These are phyloP conservation scores for Trissoscelio sp. DNA, from an alignment of 2,888 invertebrate genomes.

Conservation along the genomic window DNA sequence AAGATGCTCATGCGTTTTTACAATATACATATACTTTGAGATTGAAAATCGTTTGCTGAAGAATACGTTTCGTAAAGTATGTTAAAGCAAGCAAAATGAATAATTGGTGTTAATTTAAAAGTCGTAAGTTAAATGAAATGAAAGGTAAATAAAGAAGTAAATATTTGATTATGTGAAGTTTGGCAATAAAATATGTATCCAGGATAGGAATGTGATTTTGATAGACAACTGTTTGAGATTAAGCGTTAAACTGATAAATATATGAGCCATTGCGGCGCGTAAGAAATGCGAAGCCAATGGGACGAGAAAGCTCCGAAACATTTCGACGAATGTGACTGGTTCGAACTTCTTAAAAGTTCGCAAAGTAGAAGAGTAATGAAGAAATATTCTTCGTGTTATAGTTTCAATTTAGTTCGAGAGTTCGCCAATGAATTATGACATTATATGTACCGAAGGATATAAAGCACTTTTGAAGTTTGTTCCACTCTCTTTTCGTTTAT, in stretches of 20 bases:
- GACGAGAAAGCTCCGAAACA: slow-evolving; percentile 48
- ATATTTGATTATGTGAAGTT: neutral
- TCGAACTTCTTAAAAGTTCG: slow-evolving; percentile 58
- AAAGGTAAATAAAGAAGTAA: neutral
- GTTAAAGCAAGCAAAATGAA: neutral
- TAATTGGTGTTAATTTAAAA: neutral
- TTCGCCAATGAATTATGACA: slow-evolving; percentile 65
- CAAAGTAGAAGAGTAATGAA: slow-evolving; percentile 66
- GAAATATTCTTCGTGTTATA: slow-evolving; percentile 66
- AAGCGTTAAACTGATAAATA: slow-evolving; percentile 38
- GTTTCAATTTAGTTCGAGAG: slow-evolving; percentile 68
- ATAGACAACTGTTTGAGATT: slow-evolving; percentile 23
- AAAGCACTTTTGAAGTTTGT: slow-evolving; percentile 56
- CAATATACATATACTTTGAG: neutral
- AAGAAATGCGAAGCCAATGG: slow-evolving; percentile 42
- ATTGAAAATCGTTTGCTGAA: neutral
- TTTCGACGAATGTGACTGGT: slow-evolving; percentile 56
- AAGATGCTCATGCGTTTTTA: too few species aligned
- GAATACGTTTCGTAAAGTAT: neutral
- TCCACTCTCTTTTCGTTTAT: slow-evolving; percentile 41
- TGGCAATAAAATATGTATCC: neutral
- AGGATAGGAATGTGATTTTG: slow-evolving; percentile 41
- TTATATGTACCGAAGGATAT: slow-evolving; percentile 65
- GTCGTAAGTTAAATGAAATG: neutral
- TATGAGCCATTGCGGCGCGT: slow-evolving; percentile 4